Percentiles rank a stretch among this genome's conserved stretches.
phyloP scores from a whole-genome alignment of 2,797 vertebrate genomes.

The Urophycis tenuis region DNA sequence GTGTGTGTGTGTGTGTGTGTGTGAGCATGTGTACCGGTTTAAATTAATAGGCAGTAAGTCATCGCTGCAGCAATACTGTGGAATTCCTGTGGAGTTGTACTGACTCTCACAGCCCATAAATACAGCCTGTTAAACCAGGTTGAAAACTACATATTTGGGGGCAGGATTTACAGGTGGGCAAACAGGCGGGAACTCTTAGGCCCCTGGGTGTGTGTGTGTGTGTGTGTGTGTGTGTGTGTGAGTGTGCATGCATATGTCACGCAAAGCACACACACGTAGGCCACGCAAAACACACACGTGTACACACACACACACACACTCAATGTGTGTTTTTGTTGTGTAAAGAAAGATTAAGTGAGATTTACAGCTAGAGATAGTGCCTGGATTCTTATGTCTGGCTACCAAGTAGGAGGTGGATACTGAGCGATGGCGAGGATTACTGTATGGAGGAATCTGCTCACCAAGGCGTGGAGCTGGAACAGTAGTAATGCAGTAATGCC shows the following conservation, averaged over 20 bases:
- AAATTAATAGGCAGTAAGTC: conserved; percentile 47
- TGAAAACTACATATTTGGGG: conserved; percentile 32
- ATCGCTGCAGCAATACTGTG: conserved; percentile 37
- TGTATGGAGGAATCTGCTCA: not conserved
- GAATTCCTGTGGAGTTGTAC: conserved; percentile 43
- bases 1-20: conserved; percentile 34
- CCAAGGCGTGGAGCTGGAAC: not conserved
- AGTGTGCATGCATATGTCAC: conserved; percentile 14
- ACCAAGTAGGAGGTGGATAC: not conserved
- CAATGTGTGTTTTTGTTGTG: not conserved
- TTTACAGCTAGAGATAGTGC: not conserved
- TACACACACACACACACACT: too few species aligned
- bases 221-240: conserved; percentile 6
- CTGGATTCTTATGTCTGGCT: not conserved
- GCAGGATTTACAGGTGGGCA: conserved; percentile 52
- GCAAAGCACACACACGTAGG: too few species aligned
- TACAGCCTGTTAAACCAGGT: conserved; percentile 37
- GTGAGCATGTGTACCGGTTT: conserved; percentile 12
- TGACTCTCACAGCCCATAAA: conserved; percentile 48
- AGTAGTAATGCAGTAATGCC: not conserved
- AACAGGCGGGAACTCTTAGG: conserved; percentile 29
- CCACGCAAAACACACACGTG: not conserved
- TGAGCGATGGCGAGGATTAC: not conserved
- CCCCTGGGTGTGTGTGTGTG: conserved; percentile 12
- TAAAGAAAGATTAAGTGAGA: conserved; percentile 19